Evolutionary conservation across 2,888 invertebrate genomes (phyloP), one percentile per base, ranked within the genome.

Genomic region (Noctua fimbriata): DNA sequence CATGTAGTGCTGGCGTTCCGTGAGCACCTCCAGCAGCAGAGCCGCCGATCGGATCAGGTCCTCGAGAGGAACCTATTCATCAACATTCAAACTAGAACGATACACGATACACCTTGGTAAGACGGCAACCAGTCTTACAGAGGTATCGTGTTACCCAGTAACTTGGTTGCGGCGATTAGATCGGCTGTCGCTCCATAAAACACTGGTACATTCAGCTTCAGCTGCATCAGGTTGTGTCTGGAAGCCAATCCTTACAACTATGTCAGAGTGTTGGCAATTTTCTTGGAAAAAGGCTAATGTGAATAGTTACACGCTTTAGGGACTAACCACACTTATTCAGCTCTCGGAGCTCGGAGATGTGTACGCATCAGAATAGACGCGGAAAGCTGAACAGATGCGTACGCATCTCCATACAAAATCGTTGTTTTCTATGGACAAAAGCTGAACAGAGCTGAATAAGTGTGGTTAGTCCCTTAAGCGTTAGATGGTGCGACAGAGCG

Each of bases 1-100:
- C 99, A 99, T 99, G 95, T 99, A 99, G 78, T 98, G 97, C 92
- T 98, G 98, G 28, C 99, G 97, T 83, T 99, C 97, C 78, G 98
- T 97, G 89, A 99, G 94, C 0, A 99, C 99, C 92, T 98, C 98
- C 24, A 99, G 98, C 70, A 99, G 96, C 87, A 98, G 97, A 66
- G 98, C 97, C 1, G 99, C 98, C 0, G 99, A 99, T 76, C 98
- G 97, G 87, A 98, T 98, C 91, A 99, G 96, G 94, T 99, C 99
- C 93, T 99, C 99, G 87, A 99, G 94, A 0, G 99, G 99, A 10
- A 99, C 99, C 99, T 99, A 89, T 24, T 52, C 24, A 76, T 47
- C 32, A 47, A 67, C 67, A 24, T n/a, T 44, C 16, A 44, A 44
- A n/a, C 32, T 65, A 65, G 65, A 65, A 65, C 10, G 18, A 36